phyloP scores from a whole-genome alignment of 2,113 vertebrate genomes.

The Cavia porcellus region DNA sequence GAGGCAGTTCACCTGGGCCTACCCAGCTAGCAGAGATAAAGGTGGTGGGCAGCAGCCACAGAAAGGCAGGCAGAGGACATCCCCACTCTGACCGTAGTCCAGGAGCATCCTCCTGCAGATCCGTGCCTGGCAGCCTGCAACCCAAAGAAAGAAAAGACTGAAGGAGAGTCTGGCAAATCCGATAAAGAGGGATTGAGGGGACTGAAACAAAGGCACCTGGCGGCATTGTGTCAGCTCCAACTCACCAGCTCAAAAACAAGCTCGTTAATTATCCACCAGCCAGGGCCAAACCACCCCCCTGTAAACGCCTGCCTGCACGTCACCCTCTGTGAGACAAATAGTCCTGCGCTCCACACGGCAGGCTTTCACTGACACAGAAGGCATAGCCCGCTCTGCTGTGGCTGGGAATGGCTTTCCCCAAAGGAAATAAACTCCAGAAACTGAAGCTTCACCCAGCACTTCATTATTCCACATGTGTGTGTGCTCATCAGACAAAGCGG shows the following conservation, averaged over 20 bases:
- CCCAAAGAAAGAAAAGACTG: constrained; percentile 28
- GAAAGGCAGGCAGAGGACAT: neutral
- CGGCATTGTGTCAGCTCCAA: neutral
- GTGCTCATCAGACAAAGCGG: neutral
- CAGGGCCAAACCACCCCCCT: neutral
- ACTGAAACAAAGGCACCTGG: constrained; percentile 61
- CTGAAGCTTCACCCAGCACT: neutral
- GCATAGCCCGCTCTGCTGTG: neutral
- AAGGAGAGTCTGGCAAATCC: constrained; percentile 21
- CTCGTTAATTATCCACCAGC: constrained; percentile 71
- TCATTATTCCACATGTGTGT: neutral
- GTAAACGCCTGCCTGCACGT: neutral
- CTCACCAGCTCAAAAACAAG: constrained; percentile 70
- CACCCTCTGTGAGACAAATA: constrained; percentile 37
- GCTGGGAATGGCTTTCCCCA: neutral
- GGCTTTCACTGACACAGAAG: neutral
- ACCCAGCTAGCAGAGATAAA: neutral
- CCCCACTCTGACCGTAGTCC: neutral
- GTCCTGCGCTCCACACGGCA: neutral
- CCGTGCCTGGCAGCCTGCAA: neutral
- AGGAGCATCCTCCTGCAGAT: neutral
- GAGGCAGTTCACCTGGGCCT: neutral
- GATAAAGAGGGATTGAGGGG: constrained; percentile 58
- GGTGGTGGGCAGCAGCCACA: neutral
- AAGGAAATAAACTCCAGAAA: constrained; percentile 9